Evolutionary conservation across 2,888 invertebrate species (phyloP).

Genomic region (Orthosia gothica): DNA sequence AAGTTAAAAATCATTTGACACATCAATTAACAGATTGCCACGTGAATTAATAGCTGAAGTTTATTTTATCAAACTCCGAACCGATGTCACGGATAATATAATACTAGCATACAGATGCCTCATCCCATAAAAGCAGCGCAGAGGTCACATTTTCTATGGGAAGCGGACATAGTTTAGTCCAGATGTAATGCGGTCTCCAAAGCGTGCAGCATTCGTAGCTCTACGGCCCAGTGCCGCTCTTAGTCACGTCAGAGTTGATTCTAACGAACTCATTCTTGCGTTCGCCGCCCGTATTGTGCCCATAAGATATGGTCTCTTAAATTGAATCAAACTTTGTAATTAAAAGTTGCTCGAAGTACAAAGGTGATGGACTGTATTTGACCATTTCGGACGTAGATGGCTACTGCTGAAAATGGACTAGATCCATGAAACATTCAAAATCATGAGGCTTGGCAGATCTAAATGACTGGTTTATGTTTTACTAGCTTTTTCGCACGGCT

Average conservation of each 20-base stretch:
- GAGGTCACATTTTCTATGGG: background rate
- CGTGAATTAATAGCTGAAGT: no score
- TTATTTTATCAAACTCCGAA: no score
- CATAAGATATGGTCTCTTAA: conserved; percentile 79
- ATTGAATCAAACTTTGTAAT: conserved; percentile 82
- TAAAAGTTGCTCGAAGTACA: conserved; percentile 75
- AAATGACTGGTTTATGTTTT: no score
- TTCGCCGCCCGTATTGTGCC: conserved; percentile 69
- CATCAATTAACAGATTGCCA: no score
- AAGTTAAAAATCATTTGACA: no score
- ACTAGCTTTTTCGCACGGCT: no score
- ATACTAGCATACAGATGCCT: no score
- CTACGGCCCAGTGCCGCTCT: conserved; percentile 36
- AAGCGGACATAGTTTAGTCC: background rate
- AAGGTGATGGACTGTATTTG: conserved; percentile 26
- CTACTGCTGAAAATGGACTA: background rate
- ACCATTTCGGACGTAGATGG: background rate
- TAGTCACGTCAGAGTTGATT: conserved; percentile 63
- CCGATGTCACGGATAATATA: no score
- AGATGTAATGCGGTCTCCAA: conserved; percentile 30
- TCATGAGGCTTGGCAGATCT: no score
- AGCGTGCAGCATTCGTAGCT: conserved; percentile 20
- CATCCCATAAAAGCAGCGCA: no score
- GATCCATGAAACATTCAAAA: no score
- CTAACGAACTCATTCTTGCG: conserved; percentile 78